phyloP scores from a whole-genome alignment of 2,113 vertebrate genomes.

The Pseudonaja textilis region DNA sequence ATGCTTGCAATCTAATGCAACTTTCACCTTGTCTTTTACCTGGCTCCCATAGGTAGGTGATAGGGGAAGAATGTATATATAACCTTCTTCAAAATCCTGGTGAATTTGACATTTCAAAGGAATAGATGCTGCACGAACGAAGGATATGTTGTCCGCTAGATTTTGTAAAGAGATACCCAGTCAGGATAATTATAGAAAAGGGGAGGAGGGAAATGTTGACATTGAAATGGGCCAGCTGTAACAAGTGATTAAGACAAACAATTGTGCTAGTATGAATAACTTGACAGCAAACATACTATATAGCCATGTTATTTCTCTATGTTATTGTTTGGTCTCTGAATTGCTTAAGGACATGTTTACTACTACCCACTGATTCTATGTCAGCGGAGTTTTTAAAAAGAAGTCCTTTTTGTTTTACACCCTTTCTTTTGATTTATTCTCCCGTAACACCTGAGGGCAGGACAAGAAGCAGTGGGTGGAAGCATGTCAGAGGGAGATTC shows the following conservation, averaged over 20 bases:
- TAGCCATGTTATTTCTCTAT: neutral
- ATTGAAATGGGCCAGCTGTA: neutral
- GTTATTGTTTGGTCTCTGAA: neutral
- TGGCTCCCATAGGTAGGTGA: neutral
- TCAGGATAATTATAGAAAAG: neutral
- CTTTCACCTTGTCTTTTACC: neutral
- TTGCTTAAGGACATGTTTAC: neutral
- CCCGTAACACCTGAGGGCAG: neutral
- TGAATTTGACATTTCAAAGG: neutral
- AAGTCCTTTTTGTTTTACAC: neutral
- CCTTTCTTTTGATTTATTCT: neutral
- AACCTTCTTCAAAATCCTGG: neutral
- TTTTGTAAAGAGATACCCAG: neutral
- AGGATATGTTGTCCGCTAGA: neutral
- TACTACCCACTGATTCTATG: neutral
- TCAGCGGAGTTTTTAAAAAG: neutral
- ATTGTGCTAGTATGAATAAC: neutral
- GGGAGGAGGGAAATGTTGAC: neutral
- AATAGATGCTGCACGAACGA: neutral
- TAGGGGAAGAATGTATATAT: neutral
- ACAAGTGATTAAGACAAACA: neutral
- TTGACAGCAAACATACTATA: neutral
- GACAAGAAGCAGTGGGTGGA: neutral
- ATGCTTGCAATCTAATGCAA: neutral
- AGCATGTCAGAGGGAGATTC: neutral